Base-by-base conservation (phyloP, 1,140 invertebrate genomes). In the Melitaea cinxia region DNA sequence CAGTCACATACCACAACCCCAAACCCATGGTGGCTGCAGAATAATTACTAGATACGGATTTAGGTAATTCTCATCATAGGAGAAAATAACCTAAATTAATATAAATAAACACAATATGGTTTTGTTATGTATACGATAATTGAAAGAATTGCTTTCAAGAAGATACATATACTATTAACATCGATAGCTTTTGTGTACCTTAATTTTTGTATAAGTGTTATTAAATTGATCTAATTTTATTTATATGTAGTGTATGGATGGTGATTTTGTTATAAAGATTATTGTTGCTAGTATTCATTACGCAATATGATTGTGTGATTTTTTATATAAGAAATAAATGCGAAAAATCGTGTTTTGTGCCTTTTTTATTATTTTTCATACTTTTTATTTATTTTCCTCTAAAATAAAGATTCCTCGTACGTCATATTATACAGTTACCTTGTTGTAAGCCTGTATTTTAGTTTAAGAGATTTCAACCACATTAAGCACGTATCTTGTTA, bases 141-240 rank as follows among this genome's bases (percentile, higher is more conserved):
- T 23, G 23, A 57, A 57, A 57, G 33, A 42, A 57, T 39, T 55
- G 14, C 23, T 28, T 62, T 33, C 5, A 12, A 28, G 28, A 60
- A 63, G 56, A 68, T 71, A 68, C 65, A 68, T 71, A 54, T 12
- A 68, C 72, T 71, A 74, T 74, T 65, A 63, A 53, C 28, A 39
- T 21, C 15, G 62, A 68, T 71, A 74, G 69, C 72, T 56, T 45
- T 42, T 53, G 52, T 52, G 59, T 59, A 47, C 21, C 1, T 24
- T 24, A 47, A 7, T 26, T 52, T 35, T 23, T 30, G 30, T 17
- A 55, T 39, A 39, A 37, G 33, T 53, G 35, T 61, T 33, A 39
- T 47, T 42, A 26, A 53, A 49, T 61, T 10, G 23, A 42, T 6
- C 30, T 39, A 17, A 52, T 28, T 9, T 52, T 39, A 59, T 60